phyloP scores from a whole-genome alignment of 1,140 invertebrate genomes.

The Atta colombica region DNA sequence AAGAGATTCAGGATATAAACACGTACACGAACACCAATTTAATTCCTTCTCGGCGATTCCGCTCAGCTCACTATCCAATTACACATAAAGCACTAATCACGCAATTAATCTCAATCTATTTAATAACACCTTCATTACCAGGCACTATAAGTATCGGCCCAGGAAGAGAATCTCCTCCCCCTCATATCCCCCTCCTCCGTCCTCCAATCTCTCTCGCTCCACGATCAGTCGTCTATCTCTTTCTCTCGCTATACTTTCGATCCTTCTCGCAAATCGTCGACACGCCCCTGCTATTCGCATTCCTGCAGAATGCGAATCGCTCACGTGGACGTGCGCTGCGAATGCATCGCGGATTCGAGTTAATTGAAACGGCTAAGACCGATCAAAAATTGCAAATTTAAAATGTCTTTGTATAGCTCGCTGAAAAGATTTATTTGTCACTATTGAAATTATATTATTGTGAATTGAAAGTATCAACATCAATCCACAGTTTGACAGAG shows the following conservation, averaged over 20 bases:
- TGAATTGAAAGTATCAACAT: background rate
- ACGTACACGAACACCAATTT: conserved; percentile 76
- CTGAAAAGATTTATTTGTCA: background rate
- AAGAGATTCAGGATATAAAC: conserved; percentile 71
- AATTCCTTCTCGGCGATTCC: conserved; percentile 71
- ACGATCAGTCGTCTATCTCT: conserved; percentile 50
- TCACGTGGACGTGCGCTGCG: conserved; percentile 67
- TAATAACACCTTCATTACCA: conserved; percentile 85
- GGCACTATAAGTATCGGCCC: conserved; percentile 72
- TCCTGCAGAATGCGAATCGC: conserved; percentile 76
- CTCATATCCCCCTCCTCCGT: conserved; percentile 23
- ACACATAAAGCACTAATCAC: conserved; percentile 83
- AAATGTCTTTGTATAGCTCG: conserved; percentile 28
- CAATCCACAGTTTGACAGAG: conserved; percentile 44
- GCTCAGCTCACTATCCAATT: conserved; percentile 80
- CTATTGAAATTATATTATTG: background rate
- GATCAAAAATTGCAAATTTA: conserved; percentile 53
- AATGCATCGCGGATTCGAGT: conserved; percentile 75
- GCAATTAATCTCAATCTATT: conserved; percentile 85
- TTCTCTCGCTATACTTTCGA: conserved; percentile 64
- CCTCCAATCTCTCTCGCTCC: conserved; percentile 39
- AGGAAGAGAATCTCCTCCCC: conserved; percentile 72
- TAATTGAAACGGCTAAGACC: conserved; percentile 79
- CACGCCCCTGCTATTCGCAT: conserved; percentile 81
- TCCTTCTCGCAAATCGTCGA: conserved; percentile 78